phyloP scores from a whole-genome alignment of 2,113 vertebrate genomes.

The Syngnathus typhle region DNA sequence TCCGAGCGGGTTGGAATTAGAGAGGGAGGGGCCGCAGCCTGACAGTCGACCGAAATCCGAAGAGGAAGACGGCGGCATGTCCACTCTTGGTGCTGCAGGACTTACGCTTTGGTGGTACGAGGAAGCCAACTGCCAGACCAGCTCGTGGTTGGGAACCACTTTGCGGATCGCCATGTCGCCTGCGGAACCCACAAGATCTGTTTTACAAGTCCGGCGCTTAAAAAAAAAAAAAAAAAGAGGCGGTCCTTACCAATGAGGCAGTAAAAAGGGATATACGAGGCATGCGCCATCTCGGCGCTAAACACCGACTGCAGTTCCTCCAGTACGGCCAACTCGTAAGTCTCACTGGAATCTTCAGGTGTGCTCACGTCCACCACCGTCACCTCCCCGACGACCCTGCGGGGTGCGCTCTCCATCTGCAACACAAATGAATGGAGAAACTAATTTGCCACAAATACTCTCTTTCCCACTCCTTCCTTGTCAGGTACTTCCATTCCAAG shows the following conservation, averaged over 20 bases:
- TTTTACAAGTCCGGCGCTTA: neutral
- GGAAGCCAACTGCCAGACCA: slow-evolving; percentile 82
- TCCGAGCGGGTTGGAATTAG: slow-evolving; percentile 47
- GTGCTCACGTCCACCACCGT: slow-evolving; percentile 72
- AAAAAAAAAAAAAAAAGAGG: neutral
- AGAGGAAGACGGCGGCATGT: slow-evolving; percentile 45
- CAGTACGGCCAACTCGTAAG: slow-evolving; percentile 74
- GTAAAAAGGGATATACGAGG: slow-evolving; percentile 90
- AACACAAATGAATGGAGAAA: neutral
- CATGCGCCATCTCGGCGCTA: slow-evolving; percentile 90
- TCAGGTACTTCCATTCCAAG: slow-evolving; percentile 6
- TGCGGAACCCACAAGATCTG: slow-evolving; percentile 31
- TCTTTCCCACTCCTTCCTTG: neutral
- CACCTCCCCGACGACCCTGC: slow-evolving; percentile 71
- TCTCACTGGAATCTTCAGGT: slow-evolving; percentile 62
- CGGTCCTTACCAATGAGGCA: slow-evolving; percentile 82
- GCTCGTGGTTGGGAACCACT: slow-evolving; percentile 81
- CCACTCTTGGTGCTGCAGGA: slow-evolving; percentile 54
- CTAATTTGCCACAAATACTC: neutral
- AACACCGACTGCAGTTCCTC: slow-evolving; percentile 91
- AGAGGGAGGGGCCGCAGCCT: slow-evolving; percentile 56
- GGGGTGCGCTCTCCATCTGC: slow-evolving; percentile 61
- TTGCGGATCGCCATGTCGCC: slow-evolving; percentile 79
- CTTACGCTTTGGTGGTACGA: slow-evolving; percentile 80
- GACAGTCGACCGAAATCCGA: slow-evolving; percentile 50